phyloP scores from a whole-genome alignment of 2,888 invertebrate genomes.

The Mythimna impura region DNA sequence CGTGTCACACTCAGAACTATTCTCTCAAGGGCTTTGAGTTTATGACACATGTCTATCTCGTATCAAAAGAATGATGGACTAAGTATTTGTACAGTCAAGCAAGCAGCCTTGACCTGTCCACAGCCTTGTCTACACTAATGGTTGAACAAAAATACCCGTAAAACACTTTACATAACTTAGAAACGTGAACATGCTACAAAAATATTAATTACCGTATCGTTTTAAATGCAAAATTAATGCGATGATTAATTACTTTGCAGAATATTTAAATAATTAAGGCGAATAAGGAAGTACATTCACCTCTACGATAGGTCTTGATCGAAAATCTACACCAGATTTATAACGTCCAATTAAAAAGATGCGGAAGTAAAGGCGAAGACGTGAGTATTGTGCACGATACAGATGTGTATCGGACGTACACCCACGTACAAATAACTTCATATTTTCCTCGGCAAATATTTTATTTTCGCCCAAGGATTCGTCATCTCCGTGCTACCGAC shows the following conservation, averaged over 20 bases:
- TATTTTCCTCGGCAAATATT: conserved; percentile 37
- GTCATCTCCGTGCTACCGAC: conserved; percentile 62
- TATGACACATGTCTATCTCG: conserved; percentile 40
- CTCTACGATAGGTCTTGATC: conserved; percentile 38
- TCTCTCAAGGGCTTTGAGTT: conserved; percentile 33
- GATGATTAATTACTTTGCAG: conserved; percentile 22
- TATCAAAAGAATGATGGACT: conserved; percentile 43
- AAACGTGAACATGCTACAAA: conserved; percentile 17
- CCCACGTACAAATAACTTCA: conserved; percentile 28
- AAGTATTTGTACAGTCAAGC: conserved; percentile 25
- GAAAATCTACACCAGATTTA: conserved; percentile 45
- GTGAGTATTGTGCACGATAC: conserved; percentile 53
- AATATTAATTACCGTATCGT: conserved; percentile 26
- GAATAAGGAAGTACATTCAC: conserved; percentile 39
- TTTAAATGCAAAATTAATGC: conserved; percentile 21
- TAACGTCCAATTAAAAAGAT: conserved; percentile 57
- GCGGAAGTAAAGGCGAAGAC: conserved; percentile 50
- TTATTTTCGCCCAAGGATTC: conserved; percentile 65
- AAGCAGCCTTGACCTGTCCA: conserved; percentile 48
- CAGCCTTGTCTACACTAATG: conserved; percentile 34
- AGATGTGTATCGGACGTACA: conserved; percentile 45
- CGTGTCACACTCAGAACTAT: conserved; percentile 1
- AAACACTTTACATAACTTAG: conserved; percentile 11
- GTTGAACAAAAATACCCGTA: conserved; percentile 15
- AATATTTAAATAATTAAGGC: conserved; percentile 31